Conservation (phyloP, 2,113 vertebrate species). For the Anoplopoma fimbria region DNA sequence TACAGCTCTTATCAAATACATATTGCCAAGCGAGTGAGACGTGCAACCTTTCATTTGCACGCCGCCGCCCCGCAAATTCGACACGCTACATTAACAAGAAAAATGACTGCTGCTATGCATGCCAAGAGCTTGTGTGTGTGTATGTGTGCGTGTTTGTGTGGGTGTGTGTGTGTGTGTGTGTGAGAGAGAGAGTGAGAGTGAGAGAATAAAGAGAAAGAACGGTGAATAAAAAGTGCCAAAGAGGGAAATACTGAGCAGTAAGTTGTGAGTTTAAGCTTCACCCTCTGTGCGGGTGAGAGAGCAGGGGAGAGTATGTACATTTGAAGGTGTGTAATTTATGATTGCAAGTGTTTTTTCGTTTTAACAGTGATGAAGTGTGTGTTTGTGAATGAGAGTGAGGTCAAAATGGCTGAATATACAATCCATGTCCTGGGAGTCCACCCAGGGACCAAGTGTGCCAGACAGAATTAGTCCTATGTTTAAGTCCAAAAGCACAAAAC, state of each 20-base stretch:
- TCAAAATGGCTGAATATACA: not conserved
- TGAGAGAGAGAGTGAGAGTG: conserved; percentile 5
- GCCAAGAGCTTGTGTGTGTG: conserved; percentile 66
- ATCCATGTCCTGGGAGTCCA: not conserved
- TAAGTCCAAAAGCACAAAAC: not conserved
- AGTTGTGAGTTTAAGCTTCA: conserved; percentile 38
- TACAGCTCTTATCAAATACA: conserved; percentile 88
- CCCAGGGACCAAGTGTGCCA: not conserved
- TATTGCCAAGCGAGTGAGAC: conserved; percentile 88
- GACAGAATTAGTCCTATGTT: not conserved
- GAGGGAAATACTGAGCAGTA: conserved; percentile 39
- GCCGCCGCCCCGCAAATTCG: conserved; percentile 84
- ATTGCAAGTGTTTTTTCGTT: not conserved
- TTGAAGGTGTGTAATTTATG: conserved; percentile 11
- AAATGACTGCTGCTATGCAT: conserved; percentile 80
- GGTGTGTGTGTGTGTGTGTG: conserved; percentile 42
- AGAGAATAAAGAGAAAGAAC: conserved; percentile 14
- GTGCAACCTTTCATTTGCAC: conserved; percentile 88
- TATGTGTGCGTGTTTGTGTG: conserved; percentile 24
- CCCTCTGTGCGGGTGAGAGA: conserved; percentile 12
- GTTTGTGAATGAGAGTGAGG: conserved; percentile 16
- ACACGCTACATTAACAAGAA: conserved; percentile 87
- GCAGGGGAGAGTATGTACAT: not conserved
- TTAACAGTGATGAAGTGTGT: not conserved
- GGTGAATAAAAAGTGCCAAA: conserved; percentile 47